Conservation (phyloP, 2,888 invertebrate species). For the Molanna angustata region DNA sequence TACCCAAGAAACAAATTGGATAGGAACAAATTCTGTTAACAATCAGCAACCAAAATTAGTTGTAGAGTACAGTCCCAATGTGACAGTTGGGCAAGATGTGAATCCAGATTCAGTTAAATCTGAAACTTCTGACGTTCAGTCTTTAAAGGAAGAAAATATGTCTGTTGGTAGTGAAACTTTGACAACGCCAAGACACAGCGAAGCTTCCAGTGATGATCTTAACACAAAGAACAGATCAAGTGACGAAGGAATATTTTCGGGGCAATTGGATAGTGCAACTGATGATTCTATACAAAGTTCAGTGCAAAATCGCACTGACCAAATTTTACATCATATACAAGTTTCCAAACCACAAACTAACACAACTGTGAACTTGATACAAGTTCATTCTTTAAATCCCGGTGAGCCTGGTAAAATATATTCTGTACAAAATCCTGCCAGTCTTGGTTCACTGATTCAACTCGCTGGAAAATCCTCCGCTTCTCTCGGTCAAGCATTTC, state of each 20-base stretch:
- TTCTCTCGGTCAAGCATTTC: conserved; percentile 20
- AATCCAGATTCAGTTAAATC: conserved; percentile 49
- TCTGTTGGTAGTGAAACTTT: conserved; percentile 24
- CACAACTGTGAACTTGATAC: conserved; percentile 29
- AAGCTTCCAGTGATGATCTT: conserved; percentile 19
- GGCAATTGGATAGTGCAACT: conserved; percentile 15
- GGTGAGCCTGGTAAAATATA: conserved; percentile 28
- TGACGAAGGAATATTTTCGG: conserved; percentile 24
- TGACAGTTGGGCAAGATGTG: conserved; percentile 34
- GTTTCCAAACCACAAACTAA: conserved; percentile 26
- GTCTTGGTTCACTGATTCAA: conserved; percentile 27
- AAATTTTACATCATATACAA: conserved; percentile 26
- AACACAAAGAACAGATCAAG: conserved; percentile 16
- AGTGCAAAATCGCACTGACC: conserved; percentile 18
- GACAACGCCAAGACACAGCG: conserved; percentile 19
- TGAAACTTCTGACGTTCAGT: conserved; percentile 44
- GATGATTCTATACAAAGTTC: conserved; percentile 15
- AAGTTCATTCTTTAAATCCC: conserved; percentile 29
- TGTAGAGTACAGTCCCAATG: conserved; percentile 28
- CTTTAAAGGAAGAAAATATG: conserved; percentile 39
- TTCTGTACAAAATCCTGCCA: conserved; percentile 29
- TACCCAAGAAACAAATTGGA: conserved; percentile 40
- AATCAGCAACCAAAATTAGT: conserved; percentile 36
- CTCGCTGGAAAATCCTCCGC: conserved; percentile 26
- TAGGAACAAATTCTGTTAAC: conserved; percentile 41